phyloP scores from a whole-genome alignment of 1,140 invertebrate genomes.

The Thaumetopoea pityocampa region DNA sequence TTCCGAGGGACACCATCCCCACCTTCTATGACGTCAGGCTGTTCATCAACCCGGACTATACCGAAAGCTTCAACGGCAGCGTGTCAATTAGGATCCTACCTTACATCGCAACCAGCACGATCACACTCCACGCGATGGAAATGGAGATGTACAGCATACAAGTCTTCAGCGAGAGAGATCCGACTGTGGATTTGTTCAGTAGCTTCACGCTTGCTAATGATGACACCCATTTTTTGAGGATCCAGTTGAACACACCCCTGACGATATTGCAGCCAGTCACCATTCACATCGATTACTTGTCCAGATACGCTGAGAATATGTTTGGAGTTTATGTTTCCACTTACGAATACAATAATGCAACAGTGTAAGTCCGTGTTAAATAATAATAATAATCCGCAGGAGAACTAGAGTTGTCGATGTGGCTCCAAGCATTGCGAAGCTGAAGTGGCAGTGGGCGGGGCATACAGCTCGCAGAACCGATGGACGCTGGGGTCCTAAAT shows the following conservation, averaged over 20 bases:
- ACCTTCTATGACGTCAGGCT: slow-evolving; percentile 81
- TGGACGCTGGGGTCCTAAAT: too few species aligned
- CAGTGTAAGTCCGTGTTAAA: slow-evolving; percentile 38
- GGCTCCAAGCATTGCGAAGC: too few species aligned
- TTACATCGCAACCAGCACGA: slow-evolving; percentile 49
- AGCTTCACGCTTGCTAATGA: slow-evolving; percentile 29
- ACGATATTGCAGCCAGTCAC: slow-evolving; percentile 23
- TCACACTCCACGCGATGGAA: slow-evolving; percentile 74
- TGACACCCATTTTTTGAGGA: slow-evolving; percentile 58
- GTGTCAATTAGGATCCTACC: slow-evolving; percentile 76
- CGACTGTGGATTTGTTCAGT: slow-evolving; percentile 24
- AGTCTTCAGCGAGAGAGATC: slow-evolving; percentile 22
- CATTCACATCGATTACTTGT: slow-evolving; percentile 46
- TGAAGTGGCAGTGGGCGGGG: too few species aligned
- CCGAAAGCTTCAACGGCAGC: slow-evolving; percentile 75
- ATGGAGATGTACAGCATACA: slow-evolving; percentile 35
- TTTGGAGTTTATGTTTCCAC: slow-evolving; percentile 65
- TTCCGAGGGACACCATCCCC: slow-evolving; percentile 78
- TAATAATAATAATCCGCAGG: not conserved
- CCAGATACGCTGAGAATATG: slow-evolving; percentile 51
- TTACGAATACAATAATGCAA: slow-evolving; percentile 32
- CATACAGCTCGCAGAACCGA: too few species aligned
- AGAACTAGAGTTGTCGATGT: too few species aligned
- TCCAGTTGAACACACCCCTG: slow-evolving; percentile 29
- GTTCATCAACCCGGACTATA: slow-evolving; percentile 77